Evolutionary conservation across 1,140 invertebrate genomes (phyloP).

Genomic region (Hyposmocoma kahamanoa): DNA sequence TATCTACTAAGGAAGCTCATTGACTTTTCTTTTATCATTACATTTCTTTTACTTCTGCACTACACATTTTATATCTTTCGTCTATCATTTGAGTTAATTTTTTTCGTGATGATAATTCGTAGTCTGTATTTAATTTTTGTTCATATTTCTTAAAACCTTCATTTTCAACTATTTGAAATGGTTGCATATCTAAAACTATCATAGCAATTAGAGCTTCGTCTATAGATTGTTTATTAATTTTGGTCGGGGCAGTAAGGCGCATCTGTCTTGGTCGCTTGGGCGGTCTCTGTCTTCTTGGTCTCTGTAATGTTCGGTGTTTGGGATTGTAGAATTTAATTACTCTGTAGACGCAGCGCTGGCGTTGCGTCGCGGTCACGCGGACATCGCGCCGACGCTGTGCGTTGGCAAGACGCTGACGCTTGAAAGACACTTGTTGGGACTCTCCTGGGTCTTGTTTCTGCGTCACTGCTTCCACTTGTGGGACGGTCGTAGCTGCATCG

Average conservation of each 20-base stretch:
- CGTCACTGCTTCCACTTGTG: too few species aligned
- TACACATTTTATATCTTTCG: slow-evolving; percentile 17
- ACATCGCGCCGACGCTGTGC: too few species aligned
- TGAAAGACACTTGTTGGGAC: too few species aligned
- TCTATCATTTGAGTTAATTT: slow-evolving; percentile 20
- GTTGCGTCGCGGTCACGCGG: too few species aligned
- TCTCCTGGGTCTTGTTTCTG: too few species aligned
- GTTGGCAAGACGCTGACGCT: too few species aligned
- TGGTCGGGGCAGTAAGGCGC: slow-evolving; percentile 16
- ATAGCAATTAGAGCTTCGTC: slow-evolving; percentile 16
- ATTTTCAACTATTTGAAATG: slow-evolving; percentile 20
- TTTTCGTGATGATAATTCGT: slow-evolving; percentile 23
- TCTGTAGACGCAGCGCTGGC: too few species aligned
- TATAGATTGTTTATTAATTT: slow-evolving; percentile 14
- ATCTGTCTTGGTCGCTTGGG: too few species aligned
- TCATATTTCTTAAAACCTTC: slow-evolving; percentile 20
- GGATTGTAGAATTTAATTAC: too few species aligned
- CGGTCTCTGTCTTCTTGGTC: too few species aligned
- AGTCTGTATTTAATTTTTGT: slow-evolving; percentile 21
- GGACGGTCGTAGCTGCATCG: too few species aligned
- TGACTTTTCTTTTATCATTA: slow-evolving; percentile 12
- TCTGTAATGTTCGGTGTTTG: too few species aligned
- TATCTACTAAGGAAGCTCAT: slow-evolving; percentile 23
- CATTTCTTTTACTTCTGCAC: slow-evolving; percentile 11
- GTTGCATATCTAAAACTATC: slow-evolving; percentile 19